phyloP scores from a whole-genome alignment of 2,888 invertebrate species.

The Rotaria socialis region DNA sequence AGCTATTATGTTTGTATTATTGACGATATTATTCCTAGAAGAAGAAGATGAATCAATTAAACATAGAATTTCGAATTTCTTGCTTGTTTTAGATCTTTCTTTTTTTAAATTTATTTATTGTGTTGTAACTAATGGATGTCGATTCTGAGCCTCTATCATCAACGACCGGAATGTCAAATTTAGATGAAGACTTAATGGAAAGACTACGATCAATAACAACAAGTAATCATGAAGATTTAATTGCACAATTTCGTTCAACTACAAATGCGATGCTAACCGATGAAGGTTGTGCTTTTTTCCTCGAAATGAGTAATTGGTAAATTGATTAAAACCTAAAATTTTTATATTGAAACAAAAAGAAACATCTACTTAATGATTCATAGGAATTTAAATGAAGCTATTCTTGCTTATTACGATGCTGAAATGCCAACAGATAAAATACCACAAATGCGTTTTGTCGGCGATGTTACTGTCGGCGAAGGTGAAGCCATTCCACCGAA shows the following conservation, averaged over 20 bases:
- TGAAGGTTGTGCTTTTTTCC: slow-evolving; percentile 75
- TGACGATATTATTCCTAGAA: background rate
- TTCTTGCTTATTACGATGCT: slow-evolving; percentile 89
- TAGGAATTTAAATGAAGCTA: slow-evolving; percentile 81
- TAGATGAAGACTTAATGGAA: slow-evolving; percentile 66
- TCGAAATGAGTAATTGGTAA: slow-evolving; percentile 94
- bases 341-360: background rate
- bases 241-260: slow-evolving; percentile 81
- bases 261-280: slow-evolving; percentile 73
- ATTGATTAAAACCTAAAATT: background rate
- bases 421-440: slow-evolving; percentile 64
- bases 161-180: background rate
- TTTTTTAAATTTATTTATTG: background rate
- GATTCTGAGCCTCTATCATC: slow-evolving; percentile 7
- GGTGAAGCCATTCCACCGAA: slow-evolving; percentile 72
- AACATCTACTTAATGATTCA: background rate
- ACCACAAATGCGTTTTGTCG: slow-evolving; percentile 70
- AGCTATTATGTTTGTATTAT: background rate
- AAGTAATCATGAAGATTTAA: slow-evolving; percentile 85
- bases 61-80: too few relatives aligned
- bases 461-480: slow-evolving; percentile 73
- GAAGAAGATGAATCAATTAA: background rate
- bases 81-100: background rate
- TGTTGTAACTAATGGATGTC: background rate
- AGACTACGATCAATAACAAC: slow-evolving; percentile 94